Percentiles rank a stretch among this genome's conserved stretches.
phyloP scores from a whole-genome alignment of 2,113 vertebrate species.

The Struthio camelus region DNA sequence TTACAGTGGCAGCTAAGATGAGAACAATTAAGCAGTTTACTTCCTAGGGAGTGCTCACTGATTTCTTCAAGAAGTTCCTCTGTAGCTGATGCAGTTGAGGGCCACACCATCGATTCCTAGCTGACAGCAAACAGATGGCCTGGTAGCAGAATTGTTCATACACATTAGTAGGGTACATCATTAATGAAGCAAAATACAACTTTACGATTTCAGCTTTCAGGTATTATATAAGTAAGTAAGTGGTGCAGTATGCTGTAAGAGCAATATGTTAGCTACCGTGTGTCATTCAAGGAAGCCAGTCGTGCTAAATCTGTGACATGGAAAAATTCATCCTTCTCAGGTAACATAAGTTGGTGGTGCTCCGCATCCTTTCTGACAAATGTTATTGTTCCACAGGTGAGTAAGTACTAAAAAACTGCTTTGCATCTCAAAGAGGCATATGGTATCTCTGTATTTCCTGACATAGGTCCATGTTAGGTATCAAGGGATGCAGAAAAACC shows the following conservation, averaged over 20 bases:
- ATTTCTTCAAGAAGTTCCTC: slow-evolving; percentile 44
- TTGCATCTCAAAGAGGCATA: background rate
- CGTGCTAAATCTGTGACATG: slow-evolving; percentile 4
- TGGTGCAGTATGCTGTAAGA: slow-evolving; percentile 2
- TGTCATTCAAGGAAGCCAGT: slow-evolving; percentile 26
- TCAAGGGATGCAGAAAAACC: background rate
- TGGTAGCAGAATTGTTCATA: slow-evolving; percentile 56
- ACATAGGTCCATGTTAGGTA: background rate
- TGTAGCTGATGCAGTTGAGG: slow-evolving; percentile 16
- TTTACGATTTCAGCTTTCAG: background rate
- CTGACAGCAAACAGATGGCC: slow-evolving; percentile 70
- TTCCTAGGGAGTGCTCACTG: slow-evolving; percentile 28
- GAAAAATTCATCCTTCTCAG: background rate
- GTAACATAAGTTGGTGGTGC: background rate
- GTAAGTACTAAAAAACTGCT: background rate
- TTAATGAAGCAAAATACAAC: slow-evolving; percentile 30
- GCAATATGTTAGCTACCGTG: background rate
- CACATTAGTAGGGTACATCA: slow-evolving; percentile 43
- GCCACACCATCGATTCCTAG: slow-evolving; percentile 28
- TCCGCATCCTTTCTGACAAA: background rate
- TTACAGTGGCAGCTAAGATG: slow-evolving; percentile 24
- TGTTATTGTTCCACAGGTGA: background rate
- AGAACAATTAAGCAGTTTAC: slow-evolving; percentile 38
- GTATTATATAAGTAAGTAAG: slow-evolving; percentile 40
- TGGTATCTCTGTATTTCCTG: background rate